phyloP scores from a whole-genome alignment of 2,888 invertebrate genomes.

The Bellardia bayeri region DNA sequence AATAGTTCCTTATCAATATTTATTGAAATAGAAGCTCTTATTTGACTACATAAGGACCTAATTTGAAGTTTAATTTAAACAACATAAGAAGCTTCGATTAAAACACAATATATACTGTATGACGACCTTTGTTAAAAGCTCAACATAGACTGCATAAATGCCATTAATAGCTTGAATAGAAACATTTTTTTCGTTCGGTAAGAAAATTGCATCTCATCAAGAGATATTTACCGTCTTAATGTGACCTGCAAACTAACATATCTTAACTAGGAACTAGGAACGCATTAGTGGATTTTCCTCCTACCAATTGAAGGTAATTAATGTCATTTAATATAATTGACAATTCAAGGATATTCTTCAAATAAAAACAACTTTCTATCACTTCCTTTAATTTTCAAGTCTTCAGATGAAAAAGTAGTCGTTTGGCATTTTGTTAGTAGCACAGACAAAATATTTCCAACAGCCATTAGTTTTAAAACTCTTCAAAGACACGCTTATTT shows the following conservation, averaged over 20 bases:
- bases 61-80: too few species aligned
- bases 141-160: too few species aligned
- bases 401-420: neutral
- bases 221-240: too few species aligned
- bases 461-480: too few species aligned
- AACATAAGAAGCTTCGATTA: too few species aligned
- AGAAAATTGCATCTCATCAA: too few species aligned
- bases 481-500: too few species aligned
- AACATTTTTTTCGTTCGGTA: too few species aligned
- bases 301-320: slow-evolving; percentile 23
- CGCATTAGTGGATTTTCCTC: slow-evolving; percentile 25
- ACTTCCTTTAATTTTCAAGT: neutral
- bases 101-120: too few species aligned
- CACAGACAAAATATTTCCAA: neutral
- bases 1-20: neutral
- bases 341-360: slow-evolving; percentile 9
- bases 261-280: slow-evolving; percentile 50
- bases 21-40: neutral
- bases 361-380: slow-evolving; percentile 32
- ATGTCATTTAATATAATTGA: neutral
- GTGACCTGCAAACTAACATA: neutral
- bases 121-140: too few species aligned
- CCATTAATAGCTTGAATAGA: too few species aligned
- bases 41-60: too few species aligned
- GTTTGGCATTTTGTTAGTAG: neutral